phyloP scores from a whole-genome alignment of 2,888 invertebrate genomes.

The Meghimatium bilineatum region DNA sequence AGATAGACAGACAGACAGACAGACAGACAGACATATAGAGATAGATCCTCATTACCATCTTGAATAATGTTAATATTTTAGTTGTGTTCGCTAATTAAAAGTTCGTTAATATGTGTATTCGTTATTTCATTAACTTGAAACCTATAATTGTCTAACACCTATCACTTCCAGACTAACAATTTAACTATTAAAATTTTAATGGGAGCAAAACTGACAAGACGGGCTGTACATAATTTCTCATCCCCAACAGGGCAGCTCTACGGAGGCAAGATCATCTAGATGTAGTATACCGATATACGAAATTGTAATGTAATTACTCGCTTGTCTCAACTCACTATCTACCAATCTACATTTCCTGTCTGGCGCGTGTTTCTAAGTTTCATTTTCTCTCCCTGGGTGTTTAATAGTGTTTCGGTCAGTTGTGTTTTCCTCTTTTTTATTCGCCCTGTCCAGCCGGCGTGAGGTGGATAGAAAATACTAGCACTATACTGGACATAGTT shows the following conservation, averaged over 20 bases:
- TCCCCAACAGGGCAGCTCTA: neutral
- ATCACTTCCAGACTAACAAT: too few relatives aligned
- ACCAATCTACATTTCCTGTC: constrained; percentile 31
- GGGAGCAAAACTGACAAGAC: neutral
- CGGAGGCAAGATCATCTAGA: neutral
- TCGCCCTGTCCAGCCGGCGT: neutral
- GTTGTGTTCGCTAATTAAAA: too few relatives aligned
- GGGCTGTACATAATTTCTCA: neutral
- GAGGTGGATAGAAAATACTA: neutral
- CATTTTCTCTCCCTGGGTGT: constrained; percentile 5
- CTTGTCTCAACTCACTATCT: constrained; percentile 35
- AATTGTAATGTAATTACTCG: constrained; percentile 30
- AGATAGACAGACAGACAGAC: too few relatives aligned
- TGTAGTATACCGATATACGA: neutral
- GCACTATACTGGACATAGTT: neutral
- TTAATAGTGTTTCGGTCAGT: neutral
- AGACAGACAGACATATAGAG: too few relatives aligned
- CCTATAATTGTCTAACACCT: too few relatives aligned
- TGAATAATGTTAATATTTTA: too few relatives aligned
- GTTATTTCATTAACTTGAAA: too few relatives aligned
- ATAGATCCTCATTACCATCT: too few relatives aligned
- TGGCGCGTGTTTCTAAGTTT: constrained; percentile 9
- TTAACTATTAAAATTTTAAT: neutral
- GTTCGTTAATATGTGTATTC: too few relatives aligned
- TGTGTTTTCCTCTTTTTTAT: neutral